Evolutionary conservation across 2,113 vertebrate genomes (phyloP).

Genomic region (Athene cunicularia): DNA sequence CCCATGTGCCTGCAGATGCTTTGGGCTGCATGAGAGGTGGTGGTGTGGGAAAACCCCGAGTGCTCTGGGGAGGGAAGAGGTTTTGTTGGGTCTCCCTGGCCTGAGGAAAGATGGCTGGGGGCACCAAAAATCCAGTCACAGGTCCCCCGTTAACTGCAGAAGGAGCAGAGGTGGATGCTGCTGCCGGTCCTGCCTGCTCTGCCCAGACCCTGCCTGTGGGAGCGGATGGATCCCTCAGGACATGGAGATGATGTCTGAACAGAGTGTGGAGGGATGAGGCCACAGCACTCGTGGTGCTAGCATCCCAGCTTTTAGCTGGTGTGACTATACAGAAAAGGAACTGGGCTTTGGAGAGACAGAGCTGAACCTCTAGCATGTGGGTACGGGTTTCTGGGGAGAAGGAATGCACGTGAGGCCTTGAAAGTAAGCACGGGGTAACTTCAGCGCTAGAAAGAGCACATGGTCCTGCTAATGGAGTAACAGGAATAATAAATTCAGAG

Average conservation of each 20-base stretch:
- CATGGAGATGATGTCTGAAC: not conserved
- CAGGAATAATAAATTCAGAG: not conserved
- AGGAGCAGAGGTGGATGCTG: not conserved
- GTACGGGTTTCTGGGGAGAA: not conserved
- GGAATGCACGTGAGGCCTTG: accelerated
- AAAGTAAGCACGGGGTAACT: too few species aligned
- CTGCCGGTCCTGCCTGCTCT: not conserved
- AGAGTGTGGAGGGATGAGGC: not conserved
- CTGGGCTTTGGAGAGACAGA: too few species aligned
- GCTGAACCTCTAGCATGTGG: accelerated
- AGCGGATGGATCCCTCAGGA: not conserved
- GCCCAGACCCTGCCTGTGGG: not conserved
- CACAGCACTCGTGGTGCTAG: accelerated
- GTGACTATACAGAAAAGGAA: not conserved
- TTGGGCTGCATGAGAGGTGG: not conserved
- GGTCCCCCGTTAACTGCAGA: not conserved
- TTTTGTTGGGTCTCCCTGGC: not conserved
- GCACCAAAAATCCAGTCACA: not conserved
- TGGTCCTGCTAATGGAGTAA: not conserved
- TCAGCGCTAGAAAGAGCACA: not conserved
- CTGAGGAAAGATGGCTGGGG: not conserved
- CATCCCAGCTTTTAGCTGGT: not conserved
- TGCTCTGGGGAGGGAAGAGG: not conserved
- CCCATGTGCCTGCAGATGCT: not conserved
- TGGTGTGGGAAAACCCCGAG: accelerated